phyloP scores from a whole-genome alignment of 1,140 invertebrate genomes.

The Melipona quadrifasciata region DNA sequence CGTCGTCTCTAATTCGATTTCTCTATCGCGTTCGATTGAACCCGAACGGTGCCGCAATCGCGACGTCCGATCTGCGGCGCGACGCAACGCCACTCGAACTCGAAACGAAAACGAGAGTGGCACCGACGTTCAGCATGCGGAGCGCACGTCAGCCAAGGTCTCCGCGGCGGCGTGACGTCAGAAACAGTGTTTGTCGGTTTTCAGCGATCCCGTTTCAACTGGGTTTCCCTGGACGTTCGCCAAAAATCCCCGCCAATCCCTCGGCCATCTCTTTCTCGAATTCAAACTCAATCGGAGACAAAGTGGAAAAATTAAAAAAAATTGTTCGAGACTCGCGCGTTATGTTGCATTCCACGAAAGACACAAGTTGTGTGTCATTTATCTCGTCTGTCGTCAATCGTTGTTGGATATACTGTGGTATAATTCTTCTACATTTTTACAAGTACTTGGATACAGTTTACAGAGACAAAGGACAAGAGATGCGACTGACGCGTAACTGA shows the following conservation, averaged over 20 bases:
- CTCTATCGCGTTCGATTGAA: conserved; percentile 12
- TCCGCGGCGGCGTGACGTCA: conserved; percentile 56
- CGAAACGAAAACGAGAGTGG: conserved; percentile 67
- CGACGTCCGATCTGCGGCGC: background rate
- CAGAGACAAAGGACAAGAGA: too few species aligned
- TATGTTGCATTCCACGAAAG: too few species aligned
- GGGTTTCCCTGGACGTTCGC: conserved; percentile 42
- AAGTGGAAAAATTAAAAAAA: background rate
- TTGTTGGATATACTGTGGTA: too few species aligned
- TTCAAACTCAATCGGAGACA: too few species aligned
- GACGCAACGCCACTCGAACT: conserved; percentile 33
- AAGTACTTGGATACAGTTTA: too few species aligned
- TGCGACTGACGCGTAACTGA: too few species aligned
- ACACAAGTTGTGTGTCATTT: too few species aligned
- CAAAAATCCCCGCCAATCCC: conserved; percentile 35
- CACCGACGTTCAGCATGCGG: conserved; percentile 52
- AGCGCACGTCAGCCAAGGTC: conserved; percentile 59
- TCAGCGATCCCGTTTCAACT: conserved; percentile 53
- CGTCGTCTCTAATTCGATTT: background rate
- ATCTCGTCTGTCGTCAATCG: too few species aligned
- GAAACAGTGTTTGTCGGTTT: conserved; percentile 31
- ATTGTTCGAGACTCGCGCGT: background rate
- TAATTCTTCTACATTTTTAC: too few species aligned
- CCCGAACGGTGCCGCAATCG: background rate
- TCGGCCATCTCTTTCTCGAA: background rate